A percentile compares a stretch with the other conserved stretches of the same genome.
Conservation (phyloP, 2,113 vertebrate genomes). For the Piaya cayana region DNA sequence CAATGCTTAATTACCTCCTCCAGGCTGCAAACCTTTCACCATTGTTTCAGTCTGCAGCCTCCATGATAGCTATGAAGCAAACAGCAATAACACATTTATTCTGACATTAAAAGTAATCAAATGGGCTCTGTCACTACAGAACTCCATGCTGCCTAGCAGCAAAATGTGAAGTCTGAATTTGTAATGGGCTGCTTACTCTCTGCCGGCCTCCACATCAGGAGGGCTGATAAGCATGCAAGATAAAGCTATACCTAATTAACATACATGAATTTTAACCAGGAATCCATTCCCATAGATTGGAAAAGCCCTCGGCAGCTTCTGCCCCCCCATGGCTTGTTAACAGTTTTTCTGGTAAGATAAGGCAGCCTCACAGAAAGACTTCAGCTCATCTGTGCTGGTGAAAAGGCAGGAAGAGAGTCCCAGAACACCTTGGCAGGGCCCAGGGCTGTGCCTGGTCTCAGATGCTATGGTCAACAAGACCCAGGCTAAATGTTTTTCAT, state of each 20-base stretch:
- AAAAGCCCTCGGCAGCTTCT: neutral
- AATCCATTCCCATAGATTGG: neutral
- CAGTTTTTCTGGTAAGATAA: neutral
- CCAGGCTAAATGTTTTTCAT: neutral
- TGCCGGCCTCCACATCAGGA: neutral
- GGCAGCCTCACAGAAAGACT: neutral
- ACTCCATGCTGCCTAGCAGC: neutral
- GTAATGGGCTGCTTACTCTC: neutral
- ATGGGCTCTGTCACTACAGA: neutral
- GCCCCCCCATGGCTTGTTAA: neutral
- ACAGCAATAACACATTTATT: neutral
- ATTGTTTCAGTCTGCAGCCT: neutral
- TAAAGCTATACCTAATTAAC: neutral
- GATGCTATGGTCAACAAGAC: fast-evolving
- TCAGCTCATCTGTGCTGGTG: neutral
- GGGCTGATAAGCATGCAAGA: neutral
- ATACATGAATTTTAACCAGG: neutral
- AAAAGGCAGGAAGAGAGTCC: neutral
- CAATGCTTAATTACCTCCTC: neutral
- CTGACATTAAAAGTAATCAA: neutral
- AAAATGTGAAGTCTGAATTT: neutral
- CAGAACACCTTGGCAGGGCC: too few species aligned
- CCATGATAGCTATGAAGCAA: neutral
- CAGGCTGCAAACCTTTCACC: neutral
- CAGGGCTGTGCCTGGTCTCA: neutral